These are phyloP conservation scores for Eupithecia vulgata DNA, from an alignment of 2,888 invertebrate genomes.

Conservation along the genomic window DNA sequence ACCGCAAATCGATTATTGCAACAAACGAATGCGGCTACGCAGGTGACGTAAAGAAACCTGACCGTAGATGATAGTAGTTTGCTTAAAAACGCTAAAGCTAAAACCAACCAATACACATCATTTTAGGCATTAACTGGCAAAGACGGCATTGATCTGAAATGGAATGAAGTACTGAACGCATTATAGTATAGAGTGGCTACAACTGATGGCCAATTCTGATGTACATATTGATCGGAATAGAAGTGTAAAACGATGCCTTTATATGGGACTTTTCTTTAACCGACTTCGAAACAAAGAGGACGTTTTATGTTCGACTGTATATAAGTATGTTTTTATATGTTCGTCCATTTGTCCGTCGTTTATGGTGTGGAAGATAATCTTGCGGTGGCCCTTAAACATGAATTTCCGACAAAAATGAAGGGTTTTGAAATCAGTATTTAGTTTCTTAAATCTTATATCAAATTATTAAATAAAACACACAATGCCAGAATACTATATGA, in stretches of 20 bases:
- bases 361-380: too few species aligned
- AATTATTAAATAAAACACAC: too few species aligned
- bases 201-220: not conserved
- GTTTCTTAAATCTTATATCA: too few species aligned
- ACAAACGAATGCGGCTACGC: constrained; percentile 27
- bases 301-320: too few species aligned
- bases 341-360: too few species aligned
- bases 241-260: too few species aligned
- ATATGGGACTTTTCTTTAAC: not conserved
- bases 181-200: not conserved
- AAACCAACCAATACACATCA: not conserved
- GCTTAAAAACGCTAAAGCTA: not conserved
- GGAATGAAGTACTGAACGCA: not conserved
- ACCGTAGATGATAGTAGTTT: constrained; percentile 12
- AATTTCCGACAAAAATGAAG: too few species aligned
- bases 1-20: constrained; percentile 38
- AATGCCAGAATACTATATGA: not conserved
- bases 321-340: too few species aligned
- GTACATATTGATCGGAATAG: too few species aligned
- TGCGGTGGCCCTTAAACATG: too few species aligned
- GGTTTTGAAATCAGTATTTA: too few species aligned
- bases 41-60: constrained; percentile 30
- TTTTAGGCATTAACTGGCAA: not conserved
- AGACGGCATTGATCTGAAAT: not conserved
- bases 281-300: not conserved